These are phyloP conservation scores for Hetaerina titia DNA, from an alignment of 2,888 invertebrate species.

Conservation along the genomic window DNA sequence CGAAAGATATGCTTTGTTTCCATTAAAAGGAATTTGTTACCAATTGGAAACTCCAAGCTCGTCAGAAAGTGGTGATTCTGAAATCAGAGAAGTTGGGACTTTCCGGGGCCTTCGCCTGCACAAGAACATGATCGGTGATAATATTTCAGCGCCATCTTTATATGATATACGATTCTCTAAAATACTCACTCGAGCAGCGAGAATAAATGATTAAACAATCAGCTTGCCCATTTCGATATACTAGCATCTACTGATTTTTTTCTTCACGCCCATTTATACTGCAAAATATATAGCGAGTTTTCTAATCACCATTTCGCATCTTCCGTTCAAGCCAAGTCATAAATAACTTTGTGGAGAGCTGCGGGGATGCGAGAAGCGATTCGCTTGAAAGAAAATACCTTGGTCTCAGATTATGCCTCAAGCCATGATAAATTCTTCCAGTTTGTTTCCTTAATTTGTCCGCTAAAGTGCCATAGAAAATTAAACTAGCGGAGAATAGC, in stretches of 20 bases:
- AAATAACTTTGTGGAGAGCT: background rate
- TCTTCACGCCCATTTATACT: too few species aligned
- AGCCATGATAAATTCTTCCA: background rate
- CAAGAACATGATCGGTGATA: too few species aligned
- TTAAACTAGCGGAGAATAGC: background rate
- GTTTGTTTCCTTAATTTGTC: background rate
- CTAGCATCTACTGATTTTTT: too few species aligned
- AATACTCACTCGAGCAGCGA: too few species aligned
- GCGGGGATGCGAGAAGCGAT: background rate
- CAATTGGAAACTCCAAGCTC: too few species aligned
- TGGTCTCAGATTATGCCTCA: background rate
- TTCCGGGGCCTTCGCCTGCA: too few species aligned
- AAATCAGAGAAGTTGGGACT: too few species aligned
- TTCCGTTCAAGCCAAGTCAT: background rate
- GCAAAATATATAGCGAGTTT: background rate
- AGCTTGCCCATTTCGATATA: background rate
- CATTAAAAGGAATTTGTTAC: too few species aligned
- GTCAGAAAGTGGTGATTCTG: too few species aligned
- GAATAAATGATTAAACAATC: background rate
- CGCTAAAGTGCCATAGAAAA: background rate
- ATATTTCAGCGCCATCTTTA: too few species aligned
- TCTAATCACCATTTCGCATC: background rate
- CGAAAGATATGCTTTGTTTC: too few species aligned
- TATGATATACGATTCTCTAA: background rate
- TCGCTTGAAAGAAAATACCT: background rate